These are phyloP conservation scores for Paguma larvata DNA, from an alignment of 2,797 vertebrate genomes.

Conservation along the genomic window DNA sequence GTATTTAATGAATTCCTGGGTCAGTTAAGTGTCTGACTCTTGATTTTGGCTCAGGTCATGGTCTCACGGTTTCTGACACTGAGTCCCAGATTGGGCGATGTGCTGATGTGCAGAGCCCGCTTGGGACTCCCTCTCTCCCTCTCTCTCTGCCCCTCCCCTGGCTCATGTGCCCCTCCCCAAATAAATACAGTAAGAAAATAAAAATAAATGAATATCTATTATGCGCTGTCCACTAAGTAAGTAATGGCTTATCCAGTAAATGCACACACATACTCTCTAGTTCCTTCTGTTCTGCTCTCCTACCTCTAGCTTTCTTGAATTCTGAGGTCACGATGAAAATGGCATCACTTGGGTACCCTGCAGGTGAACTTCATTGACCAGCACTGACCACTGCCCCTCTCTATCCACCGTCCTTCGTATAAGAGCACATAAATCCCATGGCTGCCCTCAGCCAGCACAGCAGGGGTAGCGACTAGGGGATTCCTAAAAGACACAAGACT, in stretches of 20 bases:
- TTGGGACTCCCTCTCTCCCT: too few relatives aligned
- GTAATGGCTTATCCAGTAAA: neutral
- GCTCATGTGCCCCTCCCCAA: too few relatives aligned
- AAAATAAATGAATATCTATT: neutral
- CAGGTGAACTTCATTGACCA: neutral
- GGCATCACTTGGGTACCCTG: neutral
- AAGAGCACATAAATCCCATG: neutral
- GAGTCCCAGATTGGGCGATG: too few relatives aligned
- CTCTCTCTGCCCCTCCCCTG: too few relatives aligned
- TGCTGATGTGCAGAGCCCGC: too few relatives aligned
- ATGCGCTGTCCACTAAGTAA: neutral
- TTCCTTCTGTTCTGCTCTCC: neutral
- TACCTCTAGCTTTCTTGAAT: neutral
- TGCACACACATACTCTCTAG: neutral
- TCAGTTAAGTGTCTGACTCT: too few relatives aligned
- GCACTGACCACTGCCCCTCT: neutral
- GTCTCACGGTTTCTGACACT: too few relatives aligned
- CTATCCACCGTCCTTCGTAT: fast-evolving
- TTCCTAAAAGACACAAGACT: neutral
- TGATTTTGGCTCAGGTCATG: too few relatives aligned
- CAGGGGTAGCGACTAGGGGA: fast-evolving
- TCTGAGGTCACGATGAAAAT: neutral
- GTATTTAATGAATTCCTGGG: neutral
- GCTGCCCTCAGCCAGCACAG: neutral
- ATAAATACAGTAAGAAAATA: too few relatives aligned